Conservation (phyloP, 1,140 invertebrate genomes). For the Uloborus diversus region DNA sequence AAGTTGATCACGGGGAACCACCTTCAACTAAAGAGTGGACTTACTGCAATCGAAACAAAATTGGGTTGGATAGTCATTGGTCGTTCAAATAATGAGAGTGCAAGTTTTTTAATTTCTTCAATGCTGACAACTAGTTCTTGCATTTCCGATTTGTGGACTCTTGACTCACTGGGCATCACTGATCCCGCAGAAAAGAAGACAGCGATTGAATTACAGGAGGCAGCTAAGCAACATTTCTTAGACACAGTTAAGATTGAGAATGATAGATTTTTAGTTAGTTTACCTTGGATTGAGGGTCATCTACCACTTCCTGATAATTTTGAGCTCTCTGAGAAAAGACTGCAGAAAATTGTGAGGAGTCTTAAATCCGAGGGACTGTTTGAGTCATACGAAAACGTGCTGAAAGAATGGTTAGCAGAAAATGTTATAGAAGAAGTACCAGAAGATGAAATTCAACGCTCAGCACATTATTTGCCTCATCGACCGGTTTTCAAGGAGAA, state of each 20-base stretch:
- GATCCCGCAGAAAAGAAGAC: conserved; percentile 61
- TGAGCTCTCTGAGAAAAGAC: conserved; percentile 51
- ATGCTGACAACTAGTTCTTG: not conserved
- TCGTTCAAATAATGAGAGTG: no score
- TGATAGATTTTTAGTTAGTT: conserved; percentile 51
- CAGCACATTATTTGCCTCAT: conserved; percentile 62
- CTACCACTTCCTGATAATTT: conserved; percentile 56
- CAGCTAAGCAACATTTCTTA: conserved; percentile 59
- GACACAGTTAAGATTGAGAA: conserved; percentile 9
- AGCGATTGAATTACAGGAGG: conserved; percentile 53
- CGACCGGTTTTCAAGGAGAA: conserved; percentile 54
- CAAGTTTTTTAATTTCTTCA: no score
- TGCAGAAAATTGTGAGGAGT: conserved; percentile 56
- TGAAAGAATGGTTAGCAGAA: conserved; percentile 60
- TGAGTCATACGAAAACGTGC: conserved; percentile 61
- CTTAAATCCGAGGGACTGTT: conserved; percentile 56
- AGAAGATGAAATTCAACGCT: conserved; percentile 23
- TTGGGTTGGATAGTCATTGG: conserved; percentile 26
- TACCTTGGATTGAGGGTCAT: conserved; percentile 61
- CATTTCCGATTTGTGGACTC: conserved; percentile 60
- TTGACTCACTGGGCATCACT: conserved; percentile 64
- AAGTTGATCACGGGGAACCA: no score
- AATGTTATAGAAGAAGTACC: conserved; percentile 62
- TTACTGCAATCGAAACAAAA: conserved; percentile 24
- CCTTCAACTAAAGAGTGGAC: not conserved